Evolutionary conservation across 2,113 vertebrate genomes (phyloP).

Genomic region (Nipponia nippon): DNA sequence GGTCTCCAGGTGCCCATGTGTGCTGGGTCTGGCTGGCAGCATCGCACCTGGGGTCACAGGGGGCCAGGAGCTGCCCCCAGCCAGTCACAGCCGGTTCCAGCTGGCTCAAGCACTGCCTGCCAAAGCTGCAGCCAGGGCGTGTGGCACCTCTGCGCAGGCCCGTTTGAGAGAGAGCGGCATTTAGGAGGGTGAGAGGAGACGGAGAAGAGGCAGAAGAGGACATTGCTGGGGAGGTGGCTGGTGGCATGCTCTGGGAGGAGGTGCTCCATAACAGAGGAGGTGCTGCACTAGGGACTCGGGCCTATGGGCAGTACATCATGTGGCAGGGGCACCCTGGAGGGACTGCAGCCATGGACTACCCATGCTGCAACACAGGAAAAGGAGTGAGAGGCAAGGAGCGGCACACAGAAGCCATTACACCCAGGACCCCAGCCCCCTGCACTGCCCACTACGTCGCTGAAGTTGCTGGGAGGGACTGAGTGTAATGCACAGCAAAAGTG

Average conservation of each 20-base stretch:
- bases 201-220: not conserved
- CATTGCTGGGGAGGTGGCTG: rapidly evolving
- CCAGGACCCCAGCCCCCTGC: not conserved
- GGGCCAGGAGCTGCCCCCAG: not conserved
- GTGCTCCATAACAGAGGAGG: rapidly evolving
- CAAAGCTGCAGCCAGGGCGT: rapidly evolving
- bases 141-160: not conserved
- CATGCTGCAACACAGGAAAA: not conserved
- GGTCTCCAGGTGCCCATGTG: not conserved
- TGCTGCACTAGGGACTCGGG: not conserved
- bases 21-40: rapidly evolving
- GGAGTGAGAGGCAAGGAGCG: not conserved
- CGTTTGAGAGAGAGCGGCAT: rapidly evolving
- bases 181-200: not conserved
- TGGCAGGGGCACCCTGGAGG: not conserved
- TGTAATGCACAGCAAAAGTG: rapidly evolving
- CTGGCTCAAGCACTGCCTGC: not conserved
- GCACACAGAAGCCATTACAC: rapidly evolving
- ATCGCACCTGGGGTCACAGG: rapidly evolving
- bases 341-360: rapidly evolving
- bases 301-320: rapidly evolving
- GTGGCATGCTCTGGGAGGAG: rapidly evolving
- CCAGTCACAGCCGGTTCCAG: rapidly evolving
- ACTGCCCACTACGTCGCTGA: rapidly evolving
- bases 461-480: not conserved